Conservation (phyloP, 2,797 vertebrate species). For the Erpetoichthys calabaricus region DNA sequence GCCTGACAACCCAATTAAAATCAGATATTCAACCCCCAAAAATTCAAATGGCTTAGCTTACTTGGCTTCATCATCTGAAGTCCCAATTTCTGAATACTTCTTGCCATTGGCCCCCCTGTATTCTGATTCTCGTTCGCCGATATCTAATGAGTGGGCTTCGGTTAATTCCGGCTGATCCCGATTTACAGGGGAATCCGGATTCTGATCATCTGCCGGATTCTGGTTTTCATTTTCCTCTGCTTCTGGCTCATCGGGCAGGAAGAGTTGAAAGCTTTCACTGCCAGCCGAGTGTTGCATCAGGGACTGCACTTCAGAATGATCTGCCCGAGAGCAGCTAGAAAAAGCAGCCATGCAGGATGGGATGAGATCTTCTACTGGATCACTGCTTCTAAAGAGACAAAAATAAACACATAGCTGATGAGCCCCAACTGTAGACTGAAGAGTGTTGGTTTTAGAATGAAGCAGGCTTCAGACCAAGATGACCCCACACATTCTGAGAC, state of each 20-base stretch:
- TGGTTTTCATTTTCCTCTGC: conserved; percentile 21
- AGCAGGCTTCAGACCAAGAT: conserved; percentile 11
- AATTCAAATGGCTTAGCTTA: no score
- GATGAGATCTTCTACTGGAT: conserved; percentile 42
- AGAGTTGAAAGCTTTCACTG: conserved; percentile 34
- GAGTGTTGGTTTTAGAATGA: no score
- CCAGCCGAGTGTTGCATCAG: conserved; percentile 42
- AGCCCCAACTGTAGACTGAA: no score
- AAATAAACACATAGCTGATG: conserved; percentile 6
- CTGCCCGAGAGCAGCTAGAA: conserved; percentile 36
- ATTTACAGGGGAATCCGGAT: conserved; percentile 16
- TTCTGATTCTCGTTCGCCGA: conserved; percentile 21
- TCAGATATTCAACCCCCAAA: no score
- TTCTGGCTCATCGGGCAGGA: conserved; percentile 25
- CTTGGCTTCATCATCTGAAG: no score
- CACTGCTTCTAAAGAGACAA: conserved; percentile 41
- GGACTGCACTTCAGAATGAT: conserved; percentile 50
- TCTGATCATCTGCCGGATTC: conserved; percentile 25
- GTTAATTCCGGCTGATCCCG: conserved; percentile 8
- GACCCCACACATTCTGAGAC: background rate
- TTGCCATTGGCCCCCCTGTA: background rate
- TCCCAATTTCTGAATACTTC: no score
- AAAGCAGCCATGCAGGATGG: conserved; percentile 42
- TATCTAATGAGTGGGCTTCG: conserved; percentile 19
- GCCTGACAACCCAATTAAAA: no score